A percentile compares a stretch with the other conserved stretches of the same genome.
phyloP scores from a whole-genome alignment of 2,888 invertebrate species.

The Caenorhabditis auriculariae region DNA sequence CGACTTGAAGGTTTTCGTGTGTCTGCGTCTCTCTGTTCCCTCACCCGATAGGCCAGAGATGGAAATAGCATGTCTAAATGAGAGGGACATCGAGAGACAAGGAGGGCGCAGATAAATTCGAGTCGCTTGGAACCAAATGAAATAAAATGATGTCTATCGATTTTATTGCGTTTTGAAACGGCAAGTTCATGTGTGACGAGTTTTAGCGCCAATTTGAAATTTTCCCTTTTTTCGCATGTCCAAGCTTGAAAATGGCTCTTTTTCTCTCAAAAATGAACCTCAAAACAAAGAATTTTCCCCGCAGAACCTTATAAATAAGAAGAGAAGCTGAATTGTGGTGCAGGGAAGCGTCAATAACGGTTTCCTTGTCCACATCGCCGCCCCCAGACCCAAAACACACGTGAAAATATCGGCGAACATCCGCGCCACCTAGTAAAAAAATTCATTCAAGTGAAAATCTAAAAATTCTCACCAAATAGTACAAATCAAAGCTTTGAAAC shows the following conservation, averaged over 20 bases:
- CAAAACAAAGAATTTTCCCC: no score
- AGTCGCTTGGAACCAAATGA: background rate
- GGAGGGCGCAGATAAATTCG: no score
- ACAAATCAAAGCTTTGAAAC: conserved; percentile 39
- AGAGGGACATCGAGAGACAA: no score
- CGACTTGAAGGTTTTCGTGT: no score
- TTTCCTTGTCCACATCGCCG: conserved; percentile 54
- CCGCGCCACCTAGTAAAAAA: conserved; percentile 29
- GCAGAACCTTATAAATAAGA: conserved; percentile 32
- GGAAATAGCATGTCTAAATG: no score
- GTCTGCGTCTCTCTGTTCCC: no score
- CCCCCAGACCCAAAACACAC: conserved; percentile 49
- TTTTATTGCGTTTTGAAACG: no score
- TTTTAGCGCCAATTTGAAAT: background rate
- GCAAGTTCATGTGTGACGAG: no score
- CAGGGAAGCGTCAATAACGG: conserved; percentile 43
- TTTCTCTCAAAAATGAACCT: background rate
- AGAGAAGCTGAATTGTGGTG: conserved; percentile 43
- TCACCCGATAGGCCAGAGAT: no score
- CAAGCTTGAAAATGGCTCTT: background rate
- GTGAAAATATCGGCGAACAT: conserved; percentile 54
- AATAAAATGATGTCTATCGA: background rate
- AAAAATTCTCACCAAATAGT: conserved; percentile 26
- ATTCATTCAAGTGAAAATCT: background rate
- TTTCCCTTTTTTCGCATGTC: background rate